Conservation (phyloP, 2,797 vertebrate species). For the Mus caroli region DNA sequence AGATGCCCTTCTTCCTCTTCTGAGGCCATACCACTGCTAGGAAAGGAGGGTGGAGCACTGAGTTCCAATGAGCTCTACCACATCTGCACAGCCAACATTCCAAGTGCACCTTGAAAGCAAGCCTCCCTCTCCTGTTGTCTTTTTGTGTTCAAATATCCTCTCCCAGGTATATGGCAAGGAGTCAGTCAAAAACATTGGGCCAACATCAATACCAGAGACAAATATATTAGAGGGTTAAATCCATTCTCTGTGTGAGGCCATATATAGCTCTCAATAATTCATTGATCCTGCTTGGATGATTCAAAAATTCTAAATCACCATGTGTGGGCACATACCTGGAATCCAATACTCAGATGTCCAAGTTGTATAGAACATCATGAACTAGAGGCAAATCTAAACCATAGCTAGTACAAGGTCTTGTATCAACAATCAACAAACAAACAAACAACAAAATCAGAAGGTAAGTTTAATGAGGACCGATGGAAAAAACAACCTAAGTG, state of each 20-base stretch:
- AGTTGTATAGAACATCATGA: neutral
- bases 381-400: neutral
- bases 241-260: neutral
- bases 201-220: neutral
- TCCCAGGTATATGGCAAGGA: neutral
- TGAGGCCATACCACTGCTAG: neutral
- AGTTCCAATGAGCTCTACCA: neutral
- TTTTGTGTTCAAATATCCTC: neutral
- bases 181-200: neutral
- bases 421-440: neutral
- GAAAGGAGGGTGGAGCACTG: neutral
- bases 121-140: neutral
- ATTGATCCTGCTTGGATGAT: neutral
- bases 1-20: neutral
- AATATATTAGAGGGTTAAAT: neutral
- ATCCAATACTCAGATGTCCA: neutral
- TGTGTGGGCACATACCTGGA: neutral
- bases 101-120: neutral
- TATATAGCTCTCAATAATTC: neutral
- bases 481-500: conserved; percentile 32
- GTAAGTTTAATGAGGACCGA: neutral
- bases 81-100: neutral
- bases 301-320: conserved; percentile 50
- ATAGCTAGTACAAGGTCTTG: neutral
- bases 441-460: neutral